These are phyloP conservation scores for Tinamus guttatus DNA, from an alignment of 2,113 vertebrate species.

Conservation along the genomic window DNA sequence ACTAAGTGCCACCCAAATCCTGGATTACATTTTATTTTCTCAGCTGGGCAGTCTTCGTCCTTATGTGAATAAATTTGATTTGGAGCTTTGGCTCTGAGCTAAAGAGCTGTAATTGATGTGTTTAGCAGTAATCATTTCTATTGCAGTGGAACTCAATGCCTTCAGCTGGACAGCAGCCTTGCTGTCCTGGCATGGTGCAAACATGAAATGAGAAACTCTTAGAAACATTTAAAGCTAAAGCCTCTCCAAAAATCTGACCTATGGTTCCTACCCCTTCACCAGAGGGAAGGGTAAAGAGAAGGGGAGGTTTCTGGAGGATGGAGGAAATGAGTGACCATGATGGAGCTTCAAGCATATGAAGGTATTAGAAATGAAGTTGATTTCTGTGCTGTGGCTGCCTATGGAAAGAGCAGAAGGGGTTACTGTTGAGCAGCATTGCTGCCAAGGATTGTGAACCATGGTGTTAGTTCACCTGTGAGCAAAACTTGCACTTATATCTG, in stretches of 20 bases:
- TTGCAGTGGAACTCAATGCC: neutral
- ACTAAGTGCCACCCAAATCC: neutral
- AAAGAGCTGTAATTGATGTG: neutral
- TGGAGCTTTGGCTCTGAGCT: neutral
- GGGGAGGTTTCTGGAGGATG: neutral
- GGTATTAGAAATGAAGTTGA: neutral
- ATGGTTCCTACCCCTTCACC: neutral
- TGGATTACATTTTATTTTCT: neutral
- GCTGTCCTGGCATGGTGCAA: neutral
- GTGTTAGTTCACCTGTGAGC: neutral
- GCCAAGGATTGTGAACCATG: neutral
- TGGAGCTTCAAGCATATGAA: neutral
- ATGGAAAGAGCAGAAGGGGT: neutral
- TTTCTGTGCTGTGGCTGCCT: neutral
- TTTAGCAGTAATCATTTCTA: neutral
- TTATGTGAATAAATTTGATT: neutral
- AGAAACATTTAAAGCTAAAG: neutral
- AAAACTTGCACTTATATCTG: neutral
- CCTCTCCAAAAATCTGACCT: neutral
- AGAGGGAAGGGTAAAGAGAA: neutral
- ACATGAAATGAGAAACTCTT: neutral
- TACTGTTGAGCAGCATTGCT: neutral
- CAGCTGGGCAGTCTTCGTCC: neutral
- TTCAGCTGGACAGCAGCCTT: neutral
- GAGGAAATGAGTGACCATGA: neutral